These are phyloP conservation scores for Temnothorax nylanderi DNA, from an alignment of 1,140 invertebrate genomes.

Conservation along the genomic window DNA sequence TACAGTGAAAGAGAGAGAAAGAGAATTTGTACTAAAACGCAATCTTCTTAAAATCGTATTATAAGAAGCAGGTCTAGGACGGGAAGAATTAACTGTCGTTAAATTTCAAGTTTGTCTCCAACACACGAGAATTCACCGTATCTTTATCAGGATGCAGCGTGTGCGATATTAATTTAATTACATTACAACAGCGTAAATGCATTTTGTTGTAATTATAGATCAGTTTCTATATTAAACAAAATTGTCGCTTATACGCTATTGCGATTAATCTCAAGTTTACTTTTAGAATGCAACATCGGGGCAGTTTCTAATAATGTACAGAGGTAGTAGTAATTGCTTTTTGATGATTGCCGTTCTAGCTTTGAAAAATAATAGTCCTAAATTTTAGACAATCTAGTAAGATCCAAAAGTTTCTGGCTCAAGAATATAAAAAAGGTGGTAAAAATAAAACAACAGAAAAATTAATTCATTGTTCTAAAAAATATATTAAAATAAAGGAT, in stretches of 20 bases:
- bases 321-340: background rate
- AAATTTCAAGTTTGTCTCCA: background rate
- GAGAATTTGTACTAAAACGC: background rate
- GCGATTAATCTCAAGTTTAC: background rate
- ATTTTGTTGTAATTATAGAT: constrained; percentile 6
- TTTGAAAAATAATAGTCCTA: constrained; percentile 3
- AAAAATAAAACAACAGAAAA: background rate
- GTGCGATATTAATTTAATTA: constrained; percentile 10
- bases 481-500: no score
- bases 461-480: background rate
- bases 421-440: background rate
- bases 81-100: background rate
- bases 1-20: background rate
- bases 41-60: constrained; percentile 34
- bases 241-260: background rate
- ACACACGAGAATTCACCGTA: background rate
- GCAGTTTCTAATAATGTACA: background rate
- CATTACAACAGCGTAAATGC: background rate
- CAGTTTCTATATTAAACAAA: background rate
- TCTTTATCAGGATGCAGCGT: background rate
- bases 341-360: background rate
- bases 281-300: background rate
- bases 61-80: background rate
- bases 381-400: background rate
- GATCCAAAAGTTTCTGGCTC: background rate